Evolutionary conservation across 1,140 invertebrate species (phyloP).

Genomic region (Leucophenga varia): DNA sequence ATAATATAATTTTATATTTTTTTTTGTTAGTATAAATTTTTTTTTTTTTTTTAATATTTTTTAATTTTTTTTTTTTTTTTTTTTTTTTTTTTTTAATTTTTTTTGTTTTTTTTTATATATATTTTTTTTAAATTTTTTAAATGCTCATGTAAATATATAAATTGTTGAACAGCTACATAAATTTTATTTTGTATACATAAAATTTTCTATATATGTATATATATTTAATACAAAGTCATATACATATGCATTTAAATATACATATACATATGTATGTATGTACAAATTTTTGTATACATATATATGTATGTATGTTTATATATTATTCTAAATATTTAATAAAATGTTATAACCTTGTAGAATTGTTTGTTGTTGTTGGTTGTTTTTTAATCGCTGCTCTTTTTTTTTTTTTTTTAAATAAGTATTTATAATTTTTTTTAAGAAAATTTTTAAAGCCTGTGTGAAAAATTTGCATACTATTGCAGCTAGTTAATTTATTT

Average conservation of each 20-base stretch:
- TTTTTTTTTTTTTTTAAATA: no score
- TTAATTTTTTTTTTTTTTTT: background rate
- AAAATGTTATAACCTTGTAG: background rate
- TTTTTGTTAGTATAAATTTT: no score
- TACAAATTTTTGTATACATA: slow-evolving; percentile 3
- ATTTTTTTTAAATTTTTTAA: background rate
- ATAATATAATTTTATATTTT: background rate
- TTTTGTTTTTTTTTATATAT: background rate
- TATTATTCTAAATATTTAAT: background rate
- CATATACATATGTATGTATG: background rate
- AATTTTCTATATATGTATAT: background rate
- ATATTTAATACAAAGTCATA: background rate
- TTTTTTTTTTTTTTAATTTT: background rate
- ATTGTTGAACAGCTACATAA: slow-evolving; percentile 1
- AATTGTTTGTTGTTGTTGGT: no score
- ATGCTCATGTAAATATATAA: slow-evolving; percentile 1
- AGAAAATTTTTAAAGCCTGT: no score
- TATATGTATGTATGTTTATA: slow-evolving; percentile 2
- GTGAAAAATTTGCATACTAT: no score
- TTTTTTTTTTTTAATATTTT: background rate
- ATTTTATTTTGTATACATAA: slow-evolving; percentile 2
- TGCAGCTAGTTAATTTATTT: no score
- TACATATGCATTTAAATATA: background rate
- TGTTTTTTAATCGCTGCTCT: no score
- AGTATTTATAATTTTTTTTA: no score